Evolutionary conservation across 2,888 invertebrate genomes (phyloP).

Genomic region (Microchrysa polita): DNA sequence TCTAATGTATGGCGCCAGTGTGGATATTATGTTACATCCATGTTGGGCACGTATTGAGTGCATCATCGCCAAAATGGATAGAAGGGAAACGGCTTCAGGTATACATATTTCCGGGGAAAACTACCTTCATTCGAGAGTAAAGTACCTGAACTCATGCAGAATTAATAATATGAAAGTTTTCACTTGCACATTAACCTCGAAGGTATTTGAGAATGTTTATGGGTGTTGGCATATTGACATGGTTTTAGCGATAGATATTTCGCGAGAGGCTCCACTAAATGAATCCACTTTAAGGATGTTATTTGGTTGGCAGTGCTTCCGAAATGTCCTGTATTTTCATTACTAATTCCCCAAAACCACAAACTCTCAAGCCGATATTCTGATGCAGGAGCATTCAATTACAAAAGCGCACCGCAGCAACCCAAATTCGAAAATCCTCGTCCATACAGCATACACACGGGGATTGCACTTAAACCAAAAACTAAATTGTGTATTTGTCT

Average conservation of each 20-base stretch:
- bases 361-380: background rate
- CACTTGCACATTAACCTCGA: background rate
- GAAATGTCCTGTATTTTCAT: too few relatives aligned
- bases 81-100: background rate
- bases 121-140: background rate
- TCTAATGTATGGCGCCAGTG: too few relatives aligned
- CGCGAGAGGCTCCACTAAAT: too few relatives aligned
- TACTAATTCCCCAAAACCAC: too few relatives aligned
- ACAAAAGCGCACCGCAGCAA: background rate
- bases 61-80: background rate
- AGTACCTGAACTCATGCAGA: conserved; percentile 12
- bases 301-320: too few relatives aligned
- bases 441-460: background rate
- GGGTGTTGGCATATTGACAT: background rate
- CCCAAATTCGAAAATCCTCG: background rate
- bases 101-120: background rate
- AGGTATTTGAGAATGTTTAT: background rate
- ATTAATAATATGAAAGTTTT: conserved; percentile 13
- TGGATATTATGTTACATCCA: too few relatives aligned
- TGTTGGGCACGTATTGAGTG: too few relatives aligned
- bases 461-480: too few relatives aligned
- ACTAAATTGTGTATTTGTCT: background rate
- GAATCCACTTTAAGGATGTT: too few relatives aligned
- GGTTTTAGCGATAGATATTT: too few relatives aligned
- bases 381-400: background rate